Evolutionary conservation across 2,888 invertebrate genomes (phyloP), one percentile per base, ranked within the genome.

Genomic region (Dolichomitus sp.): DNA sequence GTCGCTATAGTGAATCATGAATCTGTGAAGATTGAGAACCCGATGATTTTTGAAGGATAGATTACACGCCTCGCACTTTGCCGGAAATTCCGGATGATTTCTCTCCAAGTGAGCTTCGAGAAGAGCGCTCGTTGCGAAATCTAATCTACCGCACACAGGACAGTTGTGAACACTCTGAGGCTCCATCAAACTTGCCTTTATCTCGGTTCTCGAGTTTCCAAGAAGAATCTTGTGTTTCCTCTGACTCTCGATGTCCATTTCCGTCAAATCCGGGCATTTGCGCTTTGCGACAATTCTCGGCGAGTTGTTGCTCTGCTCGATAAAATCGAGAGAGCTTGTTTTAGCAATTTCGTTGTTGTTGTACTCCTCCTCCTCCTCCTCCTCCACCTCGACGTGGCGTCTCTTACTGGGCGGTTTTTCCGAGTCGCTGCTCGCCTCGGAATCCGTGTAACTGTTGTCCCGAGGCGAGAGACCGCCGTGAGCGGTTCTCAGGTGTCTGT

Each of bases 11-110:
- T 97, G 97, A 0, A 94, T 95, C 86, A 95, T 95, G 89, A 95
- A 95, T 57, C 96, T 95, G 92, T 98, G 98, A 48, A 96, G 94
- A 88, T 96, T 96, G 84, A 97, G 95, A 5, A 96, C 95, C 80
- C 96, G 96, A 84, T 96, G 95, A 57, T 96, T 97, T 87, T 96
- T 96, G 91, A 97, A 98, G 5, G 96, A 95, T 74, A 96, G 95
- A 78, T 96, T 95, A 92, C 98, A 98, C 72, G 95, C 95, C 0
- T 95, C 95, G 92, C 98, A 98, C 89, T 96, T 96, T 73, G 96
- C 95, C 1, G 95, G 95, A 88, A 95, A 95, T 76, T 96, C 95
- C 0, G 96, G 95, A 92, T 97, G 97, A 80, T 95, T 95, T 52
- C 94, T 94, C 88, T 96, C 96, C 88, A 97, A 92, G 89, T 97